A percentile compares a stretch with the other conserved stretches of the same genome.
These are phyloP conservation scores for Heteronetta atricapilla DNA, from an alignment of 2,113 vertebrate species.

Conservation along the genomic window DNA sequence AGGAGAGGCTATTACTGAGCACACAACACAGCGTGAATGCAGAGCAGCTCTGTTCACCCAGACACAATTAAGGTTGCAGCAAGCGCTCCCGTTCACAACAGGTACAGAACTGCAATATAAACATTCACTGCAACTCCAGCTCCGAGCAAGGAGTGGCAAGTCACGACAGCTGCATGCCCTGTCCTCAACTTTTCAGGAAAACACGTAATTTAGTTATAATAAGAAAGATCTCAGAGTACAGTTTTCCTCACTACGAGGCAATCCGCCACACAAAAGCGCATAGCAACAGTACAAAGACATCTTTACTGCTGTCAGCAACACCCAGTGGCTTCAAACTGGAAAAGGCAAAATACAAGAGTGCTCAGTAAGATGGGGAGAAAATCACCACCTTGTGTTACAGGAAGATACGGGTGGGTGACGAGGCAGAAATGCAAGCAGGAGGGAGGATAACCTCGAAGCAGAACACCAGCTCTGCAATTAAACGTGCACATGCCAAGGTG, in stretches of 20 bases:
- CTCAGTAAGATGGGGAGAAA: not conserved
- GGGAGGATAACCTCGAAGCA: not conserved
- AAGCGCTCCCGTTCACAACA: not conserved
- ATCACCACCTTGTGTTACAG: rapidly evolving
- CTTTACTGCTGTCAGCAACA: not conserved
- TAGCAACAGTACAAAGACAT: not conserved
- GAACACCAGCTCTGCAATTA: not conserved
- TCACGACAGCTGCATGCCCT: rapidly evolving
- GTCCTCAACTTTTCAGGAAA: not conserved
- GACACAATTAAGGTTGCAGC: rapidly evolving
- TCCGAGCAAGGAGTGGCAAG: not conserved
- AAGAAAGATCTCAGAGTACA: not conserved
- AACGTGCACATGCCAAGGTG: rapidly evolving
- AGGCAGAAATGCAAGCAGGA: not conserved
- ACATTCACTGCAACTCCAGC: not conserved
- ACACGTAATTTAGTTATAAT: not conserved
- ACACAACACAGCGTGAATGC: rapidly evolving
- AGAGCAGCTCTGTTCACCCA: not conserved
- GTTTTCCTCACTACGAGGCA: not conserved
- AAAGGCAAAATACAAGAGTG: not conserved
- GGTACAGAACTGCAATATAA: not conserved
- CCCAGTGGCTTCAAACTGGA: not conserved
- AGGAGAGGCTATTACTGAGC: not conserved
- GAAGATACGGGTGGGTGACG: not conserved
- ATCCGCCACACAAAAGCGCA: rapidly evolving